Evolutionary conservation across 2,797 vertebrate species (phyloP), one percentile per base, ranked within the genome.

Genomic region (Megalops cyprinoides): DNA sequence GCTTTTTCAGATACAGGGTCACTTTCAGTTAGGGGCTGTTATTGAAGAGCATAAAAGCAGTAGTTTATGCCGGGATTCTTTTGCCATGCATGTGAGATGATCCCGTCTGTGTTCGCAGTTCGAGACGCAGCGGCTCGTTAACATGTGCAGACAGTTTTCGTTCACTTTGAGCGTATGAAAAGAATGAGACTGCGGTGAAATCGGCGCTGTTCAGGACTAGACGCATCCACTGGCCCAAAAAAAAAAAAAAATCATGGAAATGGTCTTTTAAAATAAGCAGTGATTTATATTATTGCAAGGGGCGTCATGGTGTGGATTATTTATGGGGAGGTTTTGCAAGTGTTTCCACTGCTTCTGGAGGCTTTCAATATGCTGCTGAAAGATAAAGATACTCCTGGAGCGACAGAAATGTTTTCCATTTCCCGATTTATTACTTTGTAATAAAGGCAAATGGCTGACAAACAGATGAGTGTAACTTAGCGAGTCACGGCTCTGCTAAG

Each of bases 181-280:
- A 34, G 37, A 51, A 78, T 42, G 39, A 46, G 44, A 46, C 15
- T 55, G 31, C 48, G 39, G 28, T 81, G 55, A 71, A 81, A 82
- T 79, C 87, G 86, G 88, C 90, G 87, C 89, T 87, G 83, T 90
- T 85, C 81, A 49, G 83, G 83, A 80, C 87, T 81, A 82, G 87
- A 86, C 58, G 49, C 88, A 88, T 86, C 81, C 85, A 86, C 82
- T 84, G 81, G 83, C 88, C 87, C 85, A 86, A 88, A 85, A 76
- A 73, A 79, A 81, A 53, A 69, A 79, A 83, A 74, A 83, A 77
- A 83, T 49, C 51, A 28, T 48, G 78, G 80, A 85, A 77, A 83
- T 89, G 79, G 77, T 87, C 84, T 84, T 88, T 89, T 88, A 39
- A 90, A 86, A 89, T 88, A 85, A 82, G 86, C 85, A 62, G 37